Percentiles rank a stretch among this genome's conserved stretches.
phyloP scores from a whole-genome alignment of 2,888 invertebrate genomes.

The Tipula helvola region DNA sequence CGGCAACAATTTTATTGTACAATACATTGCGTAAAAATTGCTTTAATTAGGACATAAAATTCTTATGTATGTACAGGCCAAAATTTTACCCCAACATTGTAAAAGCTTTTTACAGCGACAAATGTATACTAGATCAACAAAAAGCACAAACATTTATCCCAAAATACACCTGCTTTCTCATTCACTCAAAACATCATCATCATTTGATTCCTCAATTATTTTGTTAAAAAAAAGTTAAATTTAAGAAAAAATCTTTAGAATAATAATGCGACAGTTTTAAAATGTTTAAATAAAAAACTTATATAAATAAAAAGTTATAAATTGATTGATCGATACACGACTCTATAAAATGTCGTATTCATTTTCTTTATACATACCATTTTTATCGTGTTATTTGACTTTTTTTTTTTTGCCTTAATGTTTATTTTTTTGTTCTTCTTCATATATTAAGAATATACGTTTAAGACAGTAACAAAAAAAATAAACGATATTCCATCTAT shows the following conservation, averaged over 20 bases:
- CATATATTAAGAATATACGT: not conserved
- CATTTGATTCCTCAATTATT: constrained; percentile 7
- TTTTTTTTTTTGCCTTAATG: not conserved
- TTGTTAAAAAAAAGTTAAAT: not conserved
- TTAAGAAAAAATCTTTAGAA: not conserved
- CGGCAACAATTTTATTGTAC: not conserved
- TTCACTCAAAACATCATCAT: not conserved
- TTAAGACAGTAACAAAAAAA: not conserved
- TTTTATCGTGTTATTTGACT: constrained; percentile 5
- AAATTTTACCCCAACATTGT: not conserved
- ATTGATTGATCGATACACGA: constrained; percentile 10
- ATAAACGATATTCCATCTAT: not conserved
- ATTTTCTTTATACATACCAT: not conserved
- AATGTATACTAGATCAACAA: not conserved
- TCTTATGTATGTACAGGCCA: not conserved
- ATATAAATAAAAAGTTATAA: constrained; percentile 6
- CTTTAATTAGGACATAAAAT: not conserved
- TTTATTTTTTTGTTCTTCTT: not conserved
- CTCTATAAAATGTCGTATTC: constrained; percentile 9
- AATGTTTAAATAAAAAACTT: not conserved
- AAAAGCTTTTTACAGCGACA: not conserved
- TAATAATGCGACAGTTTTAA: constrained; percentile 8
- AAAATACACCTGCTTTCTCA: not conserved
- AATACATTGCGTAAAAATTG: not conserved
- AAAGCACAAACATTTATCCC: not conserved